phyloP scores from a whole-genome alignment of 1,140 invertebrate genomes.

The Branchinecta lynchi region DNA sequence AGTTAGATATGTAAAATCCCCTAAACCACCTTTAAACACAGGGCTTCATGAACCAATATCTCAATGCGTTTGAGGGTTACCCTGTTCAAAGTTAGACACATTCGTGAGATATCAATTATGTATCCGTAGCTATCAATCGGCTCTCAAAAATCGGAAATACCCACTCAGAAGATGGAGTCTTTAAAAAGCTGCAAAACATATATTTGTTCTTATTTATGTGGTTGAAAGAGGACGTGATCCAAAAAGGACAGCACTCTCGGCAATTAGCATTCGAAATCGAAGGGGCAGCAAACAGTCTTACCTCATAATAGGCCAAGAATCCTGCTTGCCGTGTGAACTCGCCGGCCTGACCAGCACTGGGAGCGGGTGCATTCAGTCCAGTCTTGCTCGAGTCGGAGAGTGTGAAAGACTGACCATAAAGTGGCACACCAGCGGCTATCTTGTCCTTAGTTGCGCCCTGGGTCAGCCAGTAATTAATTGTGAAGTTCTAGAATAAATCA shows the following conservation, averaged over 20 bases:
- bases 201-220: too few relatives aligned
- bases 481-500: conserved; percentile 47
- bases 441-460: conserved; percentile 61
- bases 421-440: conserved; percentile 70
- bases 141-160: too few relatives aligned
- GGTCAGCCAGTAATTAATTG: conserved; percentile 65
- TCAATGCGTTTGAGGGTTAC: too few relatives aligned
- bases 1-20: neutral
- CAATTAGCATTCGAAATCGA: neutral
- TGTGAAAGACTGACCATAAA: conserved; percentile 76
- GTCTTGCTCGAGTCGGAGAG: conserved; percentile 42
- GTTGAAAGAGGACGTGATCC: too few relatives aligned
- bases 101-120: too few relatives aligned
- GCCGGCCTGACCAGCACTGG: conserved; percentile 57
- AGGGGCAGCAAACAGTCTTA: conserved; percentile 28
- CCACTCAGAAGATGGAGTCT: too few relatives aligned
- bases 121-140: too few relatives aligned
- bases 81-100: too few relatives aligned
- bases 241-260: too few relatives aligned
- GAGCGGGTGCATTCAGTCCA: conserved; percentile 54
- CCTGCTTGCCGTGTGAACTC: conserved; percentile 60
- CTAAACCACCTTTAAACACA: too few relatives aligned
- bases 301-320: conserved; percentile 71
- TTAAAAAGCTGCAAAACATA: too few relatives aligned
- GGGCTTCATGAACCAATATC: too few relatives aligned